Percentiles rank a stretch among this genome's conserved stretches.
These are phyloP conservation scores for Tarsius wallacei DNA, from an alignment of 2,797 vertebrate species.

Conservation along the genomic window DNA sequence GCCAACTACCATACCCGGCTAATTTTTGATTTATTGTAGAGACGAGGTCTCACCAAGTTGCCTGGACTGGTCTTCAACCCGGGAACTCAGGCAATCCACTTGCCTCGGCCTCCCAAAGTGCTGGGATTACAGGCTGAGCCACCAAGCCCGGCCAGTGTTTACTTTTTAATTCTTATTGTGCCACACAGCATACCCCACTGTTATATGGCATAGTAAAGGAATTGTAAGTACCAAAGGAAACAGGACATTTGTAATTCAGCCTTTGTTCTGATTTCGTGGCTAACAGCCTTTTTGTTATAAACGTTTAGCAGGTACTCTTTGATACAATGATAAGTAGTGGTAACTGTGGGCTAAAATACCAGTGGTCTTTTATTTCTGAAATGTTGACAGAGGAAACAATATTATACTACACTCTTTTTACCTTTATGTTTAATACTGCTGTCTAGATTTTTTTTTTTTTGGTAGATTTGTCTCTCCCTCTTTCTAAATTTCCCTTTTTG, in stretches of 20 bases:
- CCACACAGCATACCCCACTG: background rate
- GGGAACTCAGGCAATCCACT: too few species aligned
- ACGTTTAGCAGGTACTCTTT: background rate
- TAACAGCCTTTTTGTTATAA: background rate
- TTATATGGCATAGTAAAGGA: background rate
- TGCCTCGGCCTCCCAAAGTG: too few species aligned
- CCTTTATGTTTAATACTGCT: background rate
- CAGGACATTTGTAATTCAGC: background rate
- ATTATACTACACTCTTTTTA: background rate
- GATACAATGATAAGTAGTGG: background rate
- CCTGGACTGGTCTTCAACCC: too few species aligned
- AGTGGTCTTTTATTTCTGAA: background rate
- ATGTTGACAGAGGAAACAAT: background rate
- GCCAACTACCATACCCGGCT: too few species aligned
- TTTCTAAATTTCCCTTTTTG: background rate
- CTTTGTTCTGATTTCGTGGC: constrained; percentile 1
- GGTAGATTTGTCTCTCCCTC: background rate
- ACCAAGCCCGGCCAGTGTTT: background rate
- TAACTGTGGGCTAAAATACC: background rate
- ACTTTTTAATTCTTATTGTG: background rate
- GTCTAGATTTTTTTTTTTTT: background rate
- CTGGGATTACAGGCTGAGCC: too few species aligned
- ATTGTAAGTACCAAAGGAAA: background rate
- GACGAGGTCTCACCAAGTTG: too few species aligned
- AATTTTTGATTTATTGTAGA: too few species aligned